Percentiles rank a stretch among this genome's conserved stretches.
phyloP scores from a whole-genome alignment of 2,888 invertebrate species.

The Prosopocoilus inquinatus region DNA sequence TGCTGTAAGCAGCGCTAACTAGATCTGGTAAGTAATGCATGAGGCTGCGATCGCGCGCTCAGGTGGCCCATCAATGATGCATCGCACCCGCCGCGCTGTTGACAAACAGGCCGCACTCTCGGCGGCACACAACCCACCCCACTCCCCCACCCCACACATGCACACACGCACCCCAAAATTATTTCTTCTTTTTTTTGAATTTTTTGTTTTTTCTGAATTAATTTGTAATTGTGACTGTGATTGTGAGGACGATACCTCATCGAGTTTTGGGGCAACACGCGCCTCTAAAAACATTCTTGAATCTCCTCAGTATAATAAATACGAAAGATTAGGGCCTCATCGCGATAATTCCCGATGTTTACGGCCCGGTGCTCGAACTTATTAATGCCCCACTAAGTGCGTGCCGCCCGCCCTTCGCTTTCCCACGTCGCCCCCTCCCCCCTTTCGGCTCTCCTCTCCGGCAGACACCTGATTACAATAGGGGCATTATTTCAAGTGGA shows the following conservation, averaged over 20 bases:
- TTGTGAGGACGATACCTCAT: too few relatives aligned
- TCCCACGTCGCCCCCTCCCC: background rate
- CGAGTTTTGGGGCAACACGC: too few relatives aligned
- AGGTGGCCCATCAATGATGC: constrained; percentile 49
- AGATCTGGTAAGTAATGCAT: constrained; percentile 50
- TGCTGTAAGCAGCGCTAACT: constrained; percentile 41
- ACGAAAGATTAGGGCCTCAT: constrained; percentile 1
- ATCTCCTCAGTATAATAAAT: background rate
- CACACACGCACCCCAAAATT: too few relatives aligned
- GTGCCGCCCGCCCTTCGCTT: constrained; percentile 9
- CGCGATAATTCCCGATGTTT: constrained; percentile 4
- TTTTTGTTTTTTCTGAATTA: too few relatives aligned
- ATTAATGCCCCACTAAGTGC: constrained; percentile 28
- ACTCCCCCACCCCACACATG: too few relatives aligned
- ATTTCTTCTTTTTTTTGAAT: too few relatives aligned
- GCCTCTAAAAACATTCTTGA: too few relatives aligned
- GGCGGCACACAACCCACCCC: background rate
- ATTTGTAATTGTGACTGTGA: too few relatives aligned
- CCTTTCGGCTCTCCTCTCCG: constrained; percentile 8
- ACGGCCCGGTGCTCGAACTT: constrained; percentile 25
- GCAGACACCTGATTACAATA: constrained; percentile 22
- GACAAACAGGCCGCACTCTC: constrained; percentile 30
- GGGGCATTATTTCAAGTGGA: constrained; percentile 39
- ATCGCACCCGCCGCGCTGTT: constrained; percentile 36
- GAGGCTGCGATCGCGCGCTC: constrained; percentile 44